These are phyloP conservation scores for Enteromius thamalakanensis DNA, from an alignment of 2,797 vertebrate genomes.

Conservation along the genomic window DNA sequence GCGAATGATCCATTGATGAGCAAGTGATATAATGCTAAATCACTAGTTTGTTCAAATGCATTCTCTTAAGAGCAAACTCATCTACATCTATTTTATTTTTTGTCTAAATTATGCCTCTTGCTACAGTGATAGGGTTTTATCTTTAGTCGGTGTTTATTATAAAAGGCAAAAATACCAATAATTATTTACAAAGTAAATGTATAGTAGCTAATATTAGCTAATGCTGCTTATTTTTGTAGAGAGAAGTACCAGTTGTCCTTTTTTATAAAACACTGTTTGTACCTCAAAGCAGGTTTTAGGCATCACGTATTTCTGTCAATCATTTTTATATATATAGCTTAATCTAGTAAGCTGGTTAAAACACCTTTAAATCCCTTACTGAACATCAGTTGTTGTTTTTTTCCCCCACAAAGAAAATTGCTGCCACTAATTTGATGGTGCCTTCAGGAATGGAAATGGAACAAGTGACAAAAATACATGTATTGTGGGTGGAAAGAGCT, in stretches of 20 bases:
- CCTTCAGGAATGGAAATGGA: constrained; percentile 57
- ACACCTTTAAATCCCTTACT: constrained; percentile 23
- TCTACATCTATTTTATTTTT: not conserved
- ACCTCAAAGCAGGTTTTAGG: constrained; percentile 9
- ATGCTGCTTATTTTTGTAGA: not conserved
- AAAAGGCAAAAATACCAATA: not conserved
- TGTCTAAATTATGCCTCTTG: not conserved
- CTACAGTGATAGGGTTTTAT: not conserved
- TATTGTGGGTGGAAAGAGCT: constrained; percentile 57
- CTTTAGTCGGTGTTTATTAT: not conserved
- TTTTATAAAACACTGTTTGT: not conserved
- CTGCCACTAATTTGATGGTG: constrained; percentile 51
- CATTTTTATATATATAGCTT: not conserved
- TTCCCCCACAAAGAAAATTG: constrained; percentile 40
- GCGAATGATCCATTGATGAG: not conserved
- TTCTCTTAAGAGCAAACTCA: not conserved
- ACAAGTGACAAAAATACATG: constrained; percentile 58
- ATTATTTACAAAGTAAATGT: constrained; percentile 1
- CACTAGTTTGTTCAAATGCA: not conserved
- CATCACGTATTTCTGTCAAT: constrained; percentile 7
- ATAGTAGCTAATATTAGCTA: not conserved
- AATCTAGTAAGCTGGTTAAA: constrained; percentile 15
- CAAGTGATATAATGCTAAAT: not conserved
- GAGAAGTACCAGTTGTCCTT: not conserved
- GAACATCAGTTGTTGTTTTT: constrained; percentile 5